These are phyloP conservation scores for Delichon dasypus DNA, from an alignment of 2,797 vertebrate species.

Conservation along the genomic window DNA sequence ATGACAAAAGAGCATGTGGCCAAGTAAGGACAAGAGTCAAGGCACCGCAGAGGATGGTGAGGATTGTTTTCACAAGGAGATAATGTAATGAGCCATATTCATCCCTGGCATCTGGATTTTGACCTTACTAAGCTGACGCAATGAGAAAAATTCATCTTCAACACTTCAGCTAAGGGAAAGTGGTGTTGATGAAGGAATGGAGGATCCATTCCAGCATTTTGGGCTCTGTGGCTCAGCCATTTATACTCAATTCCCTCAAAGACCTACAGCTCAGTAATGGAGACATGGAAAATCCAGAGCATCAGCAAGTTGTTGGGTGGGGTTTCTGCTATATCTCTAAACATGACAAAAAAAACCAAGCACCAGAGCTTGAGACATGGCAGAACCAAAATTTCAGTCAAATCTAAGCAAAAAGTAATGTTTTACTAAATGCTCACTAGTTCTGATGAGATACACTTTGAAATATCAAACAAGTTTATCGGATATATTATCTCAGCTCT, in stretches of 20 bases:
- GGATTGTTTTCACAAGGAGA: conserved; percentile 14
- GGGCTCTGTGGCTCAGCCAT: neutral
- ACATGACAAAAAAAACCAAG: neutral
- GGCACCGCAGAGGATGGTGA: neutral
- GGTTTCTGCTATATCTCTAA: neutral
- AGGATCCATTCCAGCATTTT: neutral
- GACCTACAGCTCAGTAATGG: neutral
- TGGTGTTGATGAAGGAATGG: neutral
- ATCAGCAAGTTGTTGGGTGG: neutral
- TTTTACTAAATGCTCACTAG: neutral
- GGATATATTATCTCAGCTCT: neutral
- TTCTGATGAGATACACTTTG: neutral
- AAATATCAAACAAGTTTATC: neutral
- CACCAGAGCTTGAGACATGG: neutral
- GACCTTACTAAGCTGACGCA: conserved; percentile 21
- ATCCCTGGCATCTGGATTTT: conserved; percentile 47
- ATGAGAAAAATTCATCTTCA: conserved; percentile 18
- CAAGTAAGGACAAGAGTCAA: conserved; percentile 14
- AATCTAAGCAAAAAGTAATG: neutral
- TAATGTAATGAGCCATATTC: neutral
- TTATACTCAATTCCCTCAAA: neutral
- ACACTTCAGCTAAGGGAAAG: neutral
- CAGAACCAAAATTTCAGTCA: neutral
- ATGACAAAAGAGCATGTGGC: conserved; percentile 26
- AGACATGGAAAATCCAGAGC: neutral